Evolutionary conservation across 2,888 invertebrate genomes (phyloP).

Genomic region (Diadegma fenestrale): DNA sequence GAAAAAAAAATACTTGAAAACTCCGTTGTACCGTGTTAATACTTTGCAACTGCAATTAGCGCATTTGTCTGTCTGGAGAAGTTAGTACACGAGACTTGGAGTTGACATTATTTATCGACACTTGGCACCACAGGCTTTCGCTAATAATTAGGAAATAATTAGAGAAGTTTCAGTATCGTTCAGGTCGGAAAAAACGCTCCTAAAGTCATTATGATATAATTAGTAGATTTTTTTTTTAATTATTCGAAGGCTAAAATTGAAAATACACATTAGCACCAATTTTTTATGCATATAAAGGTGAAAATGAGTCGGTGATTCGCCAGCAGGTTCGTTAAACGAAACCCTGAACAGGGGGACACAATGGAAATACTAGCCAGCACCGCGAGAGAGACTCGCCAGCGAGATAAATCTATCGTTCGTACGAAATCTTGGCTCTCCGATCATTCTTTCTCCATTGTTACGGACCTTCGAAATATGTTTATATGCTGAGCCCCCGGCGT

Average conservation of each 20-base stretch:
- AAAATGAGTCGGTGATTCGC: neutral
- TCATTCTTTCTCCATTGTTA: conserved; percentile 63
- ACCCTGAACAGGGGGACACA: conserved; percentile 61
- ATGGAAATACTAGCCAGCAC: conserved; percentile 53
- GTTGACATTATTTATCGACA: conserved; percentile 1
- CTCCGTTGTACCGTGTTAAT: conserved; percentile 13
- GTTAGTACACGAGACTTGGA: conserved; percentile 7
- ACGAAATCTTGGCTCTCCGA: conserved; percentile 62
- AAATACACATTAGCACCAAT: conserved; percentile 12
- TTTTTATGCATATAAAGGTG: neutral
- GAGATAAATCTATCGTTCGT: conserved; percentile 63
- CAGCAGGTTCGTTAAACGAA: conserved; percentile 46
- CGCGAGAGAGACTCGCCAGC: conserved; percentile 36
- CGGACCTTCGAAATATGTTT: conserved; percentile 67
- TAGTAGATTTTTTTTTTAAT: neutral
- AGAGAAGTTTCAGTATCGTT: neutral
- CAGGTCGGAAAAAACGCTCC: neutral
- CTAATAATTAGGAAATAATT: neutral
- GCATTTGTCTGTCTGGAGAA: neutral
- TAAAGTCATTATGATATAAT: neutral
- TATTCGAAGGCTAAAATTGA: neutral
- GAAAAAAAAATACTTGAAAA: conserved; percentile 21
- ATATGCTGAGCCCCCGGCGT: conserved; percentile 28
- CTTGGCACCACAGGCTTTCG: neutral
- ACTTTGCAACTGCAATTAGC: conserved; percentile 25